phyloP scores from a whole-genome alignment of 2,113 vertebrate genomes.

The Menidia beryllina region DNA sequence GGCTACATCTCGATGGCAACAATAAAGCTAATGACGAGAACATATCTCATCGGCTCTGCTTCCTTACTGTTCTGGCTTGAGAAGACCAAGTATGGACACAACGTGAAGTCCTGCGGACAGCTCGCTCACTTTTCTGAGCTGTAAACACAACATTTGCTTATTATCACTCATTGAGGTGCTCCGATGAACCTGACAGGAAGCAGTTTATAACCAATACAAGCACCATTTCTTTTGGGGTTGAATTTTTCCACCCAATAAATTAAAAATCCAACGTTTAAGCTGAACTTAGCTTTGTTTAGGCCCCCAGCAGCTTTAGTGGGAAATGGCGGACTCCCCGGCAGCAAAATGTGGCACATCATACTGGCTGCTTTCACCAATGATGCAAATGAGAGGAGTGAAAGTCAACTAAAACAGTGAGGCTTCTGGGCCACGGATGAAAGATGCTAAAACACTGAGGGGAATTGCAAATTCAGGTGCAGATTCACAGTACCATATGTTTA shows the following conservation, averaged over 20 bases:
- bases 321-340: conserved; percentile 3
- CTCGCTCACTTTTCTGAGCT: not conserved
- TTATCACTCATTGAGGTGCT: not conserved
- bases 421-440: conserved; percentile 8
- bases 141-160: not conserved
- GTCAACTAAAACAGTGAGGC: conserved; percentile 9
- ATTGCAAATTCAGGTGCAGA: conserved; percentile 6
- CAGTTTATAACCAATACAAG: not conserved
- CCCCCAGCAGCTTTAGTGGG: conserved; percentile 8
- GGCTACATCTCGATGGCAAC: conserved; percentile 32
- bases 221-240: not conserved
- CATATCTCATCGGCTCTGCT: conserved; percentile 2
- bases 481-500: conserved; percentile 5
- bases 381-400: conserved; percentile 21
- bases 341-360: conserved; percentile 14
- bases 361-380: conserved; percentile 9
- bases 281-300: conserved; percentile 1
- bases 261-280: not conserved
- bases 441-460: conserved; percentile 6
- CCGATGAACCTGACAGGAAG: not conserved
- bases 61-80: not conserved
- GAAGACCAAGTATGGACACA: not conserved
- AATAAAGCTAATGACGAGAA: conserved; percentile 36
- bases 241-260: conserved; percentile 17
- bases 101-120: not conserved